Evolutionary conservation across 1,140 invertebrate genomes (phyloP), one percentile per base, ranked within the genome.

Genomic region (Acromyrmex charruanus): DNA sequence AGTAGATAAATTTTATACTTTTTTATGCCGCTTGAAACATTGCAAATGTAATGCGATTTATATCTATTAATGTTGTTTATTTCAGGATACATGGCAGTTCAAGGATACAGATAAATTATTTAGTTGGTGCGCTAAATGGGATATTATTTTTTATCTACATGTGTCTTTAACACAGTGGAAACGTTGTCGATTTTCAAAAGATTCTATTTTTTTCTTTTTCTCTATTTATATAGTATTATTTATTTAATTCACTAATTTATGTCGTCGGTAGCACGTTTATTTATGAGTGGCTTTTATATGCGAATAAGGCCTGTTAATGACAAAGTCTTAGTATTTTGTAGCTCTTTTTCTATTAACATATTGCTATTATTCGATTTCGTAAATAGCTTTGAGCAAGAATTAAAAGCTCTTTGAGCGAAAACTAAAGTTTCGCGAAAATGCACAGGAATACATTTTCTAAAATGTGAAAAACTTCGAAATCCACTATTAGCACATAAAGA

Each of bases 91-190:
- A 9, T n/a, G 74, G 86, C 14, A n/a, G 39, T 59, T 68, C 87
- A 16, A 77, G 87, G 65, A 59, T 93, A 49, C 89, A 93, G n/a
- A 61, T 93, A 2, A 94, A 94, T 85, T 94, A 94, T 77, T 77
- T 93, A n/a, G 58, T 93, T 66, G 93, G 92, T 14, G 21, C 86
- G n/a, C 68, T 93, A 31, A 93, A 89, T 85, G 93, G 93, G 12
- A 71, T 93, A 79, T 51, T 93, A 69, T 82, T 92, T 63, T 93
- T 93, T 12, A n/a, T 92, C 49, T 93, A 92, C n/a, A 93, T 93
- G 92, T 93, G 91, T 53, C 87, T 93, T 28, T 93, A 91, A 89
- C 59, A 55, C 25, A 18, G 39, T 35, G 28, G 2, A 69, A 51
- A 58, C 35, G 9, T 71, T 4, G 7, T 14, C 18, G 28, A 2